phyloP scores from a whole-genome alignment of 2,888 invertebrate species.

The Calameuta pallipes region DNA sequence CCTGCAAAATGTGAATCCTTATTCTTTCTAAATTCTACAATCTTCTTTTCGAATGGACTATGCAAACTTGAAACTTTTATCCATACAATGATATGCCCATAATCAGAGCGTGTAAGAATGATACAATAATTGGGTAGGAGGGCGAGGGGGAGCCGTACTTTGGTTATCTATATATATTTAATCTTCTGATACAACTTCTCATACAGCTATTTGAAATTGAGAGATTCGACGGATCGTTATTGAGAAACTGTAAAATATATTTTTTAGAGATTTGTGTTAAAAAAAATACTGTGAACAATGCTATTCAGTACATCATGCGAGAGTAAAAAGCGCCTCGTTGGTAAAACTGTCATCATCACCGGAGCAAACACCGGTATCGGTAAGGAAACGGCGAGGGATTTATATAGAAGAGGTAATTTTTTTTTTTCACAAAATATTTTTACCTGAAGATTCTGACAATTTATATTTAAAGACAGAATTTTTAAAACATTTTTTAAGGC shows the following conservation, averaged over 20 bases:
- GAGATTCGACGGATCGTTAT: background rate
- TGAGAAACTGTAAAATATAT: background rate
- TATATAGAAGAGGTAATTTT: slow-evolving; percentile 67
- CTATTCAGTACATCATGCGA: background rate
- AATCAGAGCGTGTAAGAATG: no score
- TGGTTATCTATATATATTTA: background rate
- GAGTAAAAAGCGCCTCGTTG: slow-evolving; percentile 24
- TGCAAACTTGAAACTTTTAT: no score
- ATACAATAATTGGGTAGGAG: no score
- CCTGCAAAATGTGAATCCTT: no score
- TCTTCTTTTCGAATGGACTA: no score
- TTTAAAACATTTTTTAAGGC: no score
- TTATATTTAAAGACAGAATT: no score
- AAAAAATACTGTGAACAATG: background rate
- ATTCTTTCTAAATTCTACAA: no score
- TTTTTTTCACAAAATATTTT: no score
- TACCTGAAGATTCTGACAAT: no score
- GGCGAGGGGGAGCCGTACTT: no score
- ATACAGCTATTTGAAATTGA: background rate
- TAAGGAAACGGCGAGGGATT: slow-evolving; percentile 68
- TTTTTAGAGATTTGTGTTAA: background rate
- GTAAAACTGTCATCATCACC: slow-evolving; percentile 58
- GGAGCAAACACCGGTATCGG: slow-evolving; percentile 69
- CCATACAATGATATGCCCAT: no score
- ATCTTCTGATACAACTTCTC: background rate